These are phyloP conservation scores for Apodemus speciosus DNA, from an alignment of 2,113 vertebrate species.

Conservation along the genomic window DNA sequence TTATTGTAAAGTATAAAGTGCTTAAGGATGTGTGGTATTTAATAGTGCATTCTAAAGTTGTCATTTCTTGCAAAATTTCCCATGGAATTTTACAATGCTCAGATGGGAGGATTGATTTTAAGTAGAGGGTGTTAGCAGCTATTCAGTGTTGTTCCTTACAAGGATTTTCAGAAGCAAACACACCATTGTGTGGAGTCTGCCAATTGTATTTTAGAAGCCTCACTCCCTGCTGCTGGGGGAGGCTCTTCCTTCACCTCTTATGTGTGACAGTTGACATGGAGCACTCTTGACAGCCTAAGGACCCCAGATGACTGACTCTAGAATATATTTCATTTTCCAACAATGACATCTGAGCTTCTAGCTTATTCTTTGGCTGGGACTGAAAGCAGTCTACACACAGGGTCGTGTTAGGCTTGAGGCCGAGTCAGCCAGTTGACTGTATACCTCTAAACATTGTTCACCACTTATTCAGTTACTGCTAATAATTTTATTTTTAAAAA, in stretches of 20 bases:
- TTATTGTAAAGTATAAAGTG: slow-evolving; percentile 9
- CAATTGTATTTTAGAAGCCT: not conserved
- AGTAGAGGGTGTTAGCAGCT: not conserved
- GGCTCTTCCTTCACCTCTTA: not conserved
- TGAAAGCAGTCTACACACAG: not conserved
- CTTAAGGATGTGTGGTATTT: slow-evolving; percentile 8
- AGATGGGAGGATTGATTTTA: not conserved
- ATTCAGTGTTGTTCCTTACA: slow-evolving; percentile 18
- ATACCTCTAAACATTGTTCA: not conserved
- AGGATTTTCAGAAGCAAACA: slow-evolving; percentile 1
- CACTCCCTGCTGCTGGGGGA: not conserved
- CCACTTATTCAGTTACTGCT: not conserved
- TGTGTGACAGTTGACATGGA: not conserved
- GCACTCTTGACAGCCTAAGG: slow-evolving; percentile 38
- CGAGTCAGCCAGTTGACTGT: not conserved
- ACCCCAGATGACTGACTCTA: slow-evolving; percentile 45
- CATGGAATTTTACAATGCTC: slow-evolving; percentile 23
- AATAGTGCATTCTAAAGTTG: not conserved
- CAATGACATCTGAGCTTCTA: slow-evolving; percentile 27
- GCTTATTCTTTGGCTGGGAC: not conserved
- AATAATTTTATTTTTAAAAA: slow-evolving; percentile 30
- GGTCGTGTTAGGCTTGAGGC: no score
- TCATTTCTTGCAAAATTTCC: slow-evolving; percentile 26
- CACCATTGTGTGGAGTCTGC: not conserved
- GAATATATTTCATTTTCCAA: slow-evolving; percentile 9